Evolutionary conservation across 1,140 invertebrate genomes (phyloP).

Genomic region (Saxidomus purpurata): DNA sequence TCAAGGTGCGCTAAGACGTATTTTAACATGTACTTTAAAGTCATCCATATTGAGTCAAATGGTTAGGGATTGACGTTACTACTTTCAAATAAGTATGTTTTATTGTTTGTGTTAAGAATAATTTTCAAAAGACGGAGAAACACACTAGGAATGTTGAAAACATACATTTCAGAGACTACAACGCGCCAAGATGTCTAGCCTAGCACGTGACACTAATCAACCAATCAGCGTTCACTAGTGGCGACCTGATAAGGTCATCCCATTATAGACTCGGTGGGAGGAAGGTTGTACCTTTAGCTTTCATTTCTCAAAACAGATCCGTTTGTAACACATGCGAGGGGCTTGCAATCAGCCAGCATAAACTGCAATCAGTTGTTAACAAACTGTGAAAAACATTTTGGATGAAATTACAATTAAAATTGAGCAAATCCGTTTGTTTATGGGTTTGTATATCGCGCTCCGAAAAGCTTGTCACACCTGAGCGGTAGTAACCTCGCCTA

Average conservation of each 20-base stretch:
- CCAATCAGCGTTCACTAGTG: conserved; percentile 78
- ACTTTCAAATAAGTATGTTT: background rate
- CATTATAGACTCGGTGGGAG: conserved; percentile 64
- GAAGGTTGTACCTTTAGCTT: conserved; percentile 25
- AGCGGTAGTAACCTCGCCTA: conserved; percentile 7
- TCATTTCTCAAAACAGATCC: background rate
- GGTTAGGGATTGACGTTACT: background rate
- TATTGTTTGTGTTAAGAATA: conserved; percentile 34
- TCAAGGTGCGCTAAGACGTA: background rate
- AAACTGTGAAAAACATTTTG: background rate
- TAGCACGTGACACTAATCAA: conserved; percentile 79
- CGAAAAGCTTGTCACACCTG: conserved; percentile 21
- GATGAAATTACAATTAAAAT: conserved; percentile 17
- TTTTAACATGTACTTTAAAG: background rate
- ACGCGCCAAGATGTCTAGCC: conserved; percentile 85
- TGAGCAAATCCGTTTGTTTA: background rate
- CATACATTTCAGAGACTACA: conserved; percentile 1
- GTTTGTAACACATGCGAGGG: background rate
- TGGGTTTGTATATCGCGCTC: background rate
- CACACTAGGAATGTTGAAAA: conserved; percentile 29
- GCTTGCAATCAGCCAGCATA: background rate
- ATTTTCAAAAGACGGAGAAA: conserved; percentile 4
- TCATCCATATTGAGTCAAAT: background rate
- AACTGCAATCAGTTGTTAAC: background rate
- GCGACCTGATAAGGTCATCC: conserved; percentile 66